Conservation (phyloP, 2,888 invertebrate genomes). For the Sisyra nigra region DNA sequence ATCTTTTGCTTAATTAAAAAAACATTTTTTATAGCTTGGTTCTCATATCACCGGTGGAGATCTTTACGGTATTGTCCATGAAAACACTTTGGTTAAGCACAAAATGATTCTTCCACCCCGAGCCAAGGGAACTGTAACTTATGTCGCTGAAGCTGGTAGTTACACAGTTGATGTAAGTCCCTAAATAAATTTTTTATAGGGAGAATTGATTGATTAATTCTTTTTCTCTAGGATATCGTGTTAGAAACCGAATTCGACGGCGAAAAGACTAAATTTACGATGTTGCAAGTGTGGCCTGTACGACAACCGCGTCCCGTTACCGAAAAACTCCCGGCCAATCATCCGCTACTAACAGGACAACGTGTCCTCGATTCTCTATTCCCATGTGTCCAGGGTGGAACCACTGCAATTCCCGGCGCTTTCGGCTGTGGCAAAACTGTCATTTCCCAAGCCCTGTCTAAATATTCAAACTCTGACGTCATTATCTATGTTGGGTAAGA, state of each 20-base stretch:
- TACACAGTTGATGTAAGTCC: conserved; percentile 76
- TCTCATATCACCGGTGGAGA: conserved; percentile 98
- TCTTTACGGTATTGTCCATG: conserved; percentile 87
- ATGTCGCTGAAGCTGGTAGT: conserved; percentile 83
- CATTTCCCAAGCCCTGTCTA: conserved; percentile 97
- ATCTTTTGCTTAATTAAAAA: too few species aligned
- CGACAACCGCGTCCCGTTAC: conserved; percentile 92
- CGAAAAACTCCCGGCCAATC: conserved; percentile 97
- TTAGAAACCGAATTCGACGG: conserved; percentile 98
- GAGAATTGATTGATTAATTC: neutral
- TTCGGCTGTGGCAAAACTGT: conserved; percentile 99
- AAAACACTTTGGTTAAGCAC: conserved; percentile 96
- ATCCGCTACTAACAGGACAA: conserved; percentile 95
- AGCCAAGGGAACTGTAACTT: conserved; percentile 92
- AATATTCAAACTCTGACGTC: conserved; percentile 99
- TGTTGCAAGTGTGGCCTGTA: conserved; percentile 99
- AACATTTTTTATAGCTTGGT: conserved; percentile 66
- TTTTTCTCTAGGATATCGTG: conserved; percentile 60
- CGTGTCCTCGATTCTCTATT: conserved; percentile 95
- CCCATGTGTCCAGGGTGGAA: conserved; percentile 98
- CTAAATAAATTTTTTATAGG: neutral
- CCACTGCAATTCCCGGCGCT: conserved; percentile 97
- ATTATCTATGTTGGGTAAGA: conserved; percentile 79
- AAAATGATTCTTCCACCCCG: conserved; percentile 88
- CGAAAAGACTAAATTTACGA: conserved; percentile 75